A percentile compares a stretch with the other conserved stretches of the same genome.
Evolutionary conservation across 1,140 invertebrate species (phyloP).

Genomic region (Drosophila parvula): DNA sequence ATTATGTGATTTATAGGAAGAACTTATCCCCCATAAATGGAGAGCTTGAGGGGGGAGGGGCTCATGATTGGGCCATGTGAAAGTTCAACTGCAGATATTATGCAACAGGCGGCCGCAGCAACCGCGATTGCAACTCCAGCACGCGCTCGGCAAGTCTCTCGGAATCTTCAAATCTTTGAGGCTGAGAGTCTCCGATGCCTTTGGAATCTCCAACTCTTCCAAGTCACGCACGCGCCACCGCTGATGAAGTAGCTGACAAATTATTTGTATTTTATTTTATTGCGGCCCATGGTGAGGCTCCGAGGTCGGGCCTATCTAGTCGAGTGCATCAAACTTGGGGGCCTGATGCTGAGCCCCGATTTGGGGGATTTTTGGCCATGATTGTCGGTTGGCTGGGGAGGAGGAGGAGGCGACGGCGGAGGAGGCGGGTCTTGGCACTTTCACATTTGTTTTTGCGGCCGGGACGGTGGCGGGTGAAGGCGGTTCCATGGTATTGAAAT

Average conservation of each 20-base stretch:
- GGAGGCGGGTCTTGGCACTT: constrained; percentile 41
- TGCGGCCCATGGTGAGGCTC: constrained; percentile 29
- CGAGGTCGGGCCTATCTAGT: constrained; percentile 53
- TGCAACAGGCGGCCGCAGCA: constrained; percentile 54
- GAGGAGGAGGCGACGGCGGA: background rate
- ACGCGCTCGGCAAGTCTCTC: constrained; percentile 11
- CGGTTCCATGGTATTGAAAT: constrained; percentile 49
- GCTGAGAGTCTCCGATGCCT: background rate
- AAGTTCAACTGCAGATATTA: constrained; percentile 63
- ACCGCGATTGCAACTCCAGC: constrained; percentile 38
- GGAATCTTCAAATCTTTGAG: constrained; percentile 6
- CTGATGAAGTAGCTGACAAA: constrained; percentile 74
- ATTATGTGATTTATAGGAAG: constrained; percentile 77
- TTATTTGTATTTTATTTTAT: constrained; percentile 49
- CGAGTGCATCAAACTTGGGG: constrained; percentile 48
- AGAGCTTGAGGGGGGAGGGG: background rate
- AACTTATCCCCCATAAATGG: constrained; percentile 37
- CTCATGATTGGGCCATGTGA: constrained; percentile 42
- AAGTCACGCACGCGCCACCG: constrained; percentile 65
- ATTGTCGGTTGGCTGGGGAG: constrained; percentile 20
- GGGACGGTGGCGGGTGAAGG: constrained; percentile 11
- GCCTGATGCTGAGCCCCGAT: constrained; percentile 42
- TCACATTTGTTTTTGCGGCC: constrained; percentile 47
- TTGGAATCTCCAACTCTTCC: constrained; percentile 14
- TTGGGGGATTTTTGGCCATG: constrained; percentile 51